Percentiles rank a stretch among this genome's conserved stretches.
Evolutionary conservation across 2,113 vertebrate genomes (phyloP).

Genomic region (Anguilla rostrata): DNA sequence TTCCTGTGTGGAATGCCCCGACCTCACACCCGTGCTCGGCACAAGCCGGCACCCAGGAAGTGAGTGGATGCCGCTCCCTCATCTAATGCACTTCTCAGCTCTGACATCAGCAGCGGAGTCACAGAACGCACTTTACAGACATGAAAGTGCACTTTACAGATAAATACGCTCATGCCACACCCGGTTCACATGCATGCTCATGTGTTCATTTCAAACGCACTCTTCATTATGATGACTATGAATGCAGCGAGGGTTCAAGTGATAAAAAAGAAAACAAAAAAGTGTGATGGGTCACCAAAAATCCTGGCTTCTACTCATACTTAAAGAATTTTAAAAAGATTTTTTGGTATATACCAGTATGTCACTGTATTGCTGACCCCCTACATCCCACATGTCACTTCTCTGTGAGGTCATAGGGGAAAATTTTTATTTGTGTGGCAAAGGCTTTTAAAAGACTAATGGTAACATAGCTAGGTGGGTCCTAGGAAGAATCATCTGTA

Average conservation of each 20-base stretch:
- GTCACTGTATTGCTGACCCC: not conserved
- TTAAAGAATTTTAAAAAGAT: no score
- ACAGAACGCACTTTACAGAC: not conserved
- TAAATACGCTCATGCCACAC: no score
- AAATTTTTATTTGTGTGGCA: not conserved
- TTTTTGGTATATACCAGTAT: no score
- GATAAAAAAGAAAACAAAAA: no score
- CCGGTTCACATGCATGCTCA: no score
- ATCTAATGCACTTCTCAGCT: not conserved
- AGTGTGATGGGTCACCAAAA: no score
- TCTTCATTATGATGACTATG: no score
- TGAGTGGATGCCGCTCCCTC: not conserved
- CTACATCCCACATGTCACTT: not conserved
- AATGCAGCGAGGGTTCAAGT: no score
- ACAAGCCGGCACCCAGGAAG: not conserved
- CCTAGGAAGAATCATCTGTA: no score
- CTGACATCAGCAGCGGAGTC: not conserved
- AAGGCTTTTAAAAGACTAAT: not conserved
- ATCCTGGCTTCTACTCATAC: no score
- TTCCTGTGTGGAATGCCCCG: slow-evolving; percentile 17
- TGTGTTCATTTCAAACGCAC: no score
- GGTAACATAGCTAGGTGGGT: not conserved
- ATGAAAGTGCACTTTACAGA: no score
- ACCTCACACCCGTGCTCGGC: not conserved
- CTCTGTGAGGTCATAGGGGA: not conserved